A percentile compares a stretch with the other conserved stretches of the same genome.
phyloP scores from a whole-genome alignment of 1,140 invertebrate genomes.

The Drosophila sechellia region DNA sequence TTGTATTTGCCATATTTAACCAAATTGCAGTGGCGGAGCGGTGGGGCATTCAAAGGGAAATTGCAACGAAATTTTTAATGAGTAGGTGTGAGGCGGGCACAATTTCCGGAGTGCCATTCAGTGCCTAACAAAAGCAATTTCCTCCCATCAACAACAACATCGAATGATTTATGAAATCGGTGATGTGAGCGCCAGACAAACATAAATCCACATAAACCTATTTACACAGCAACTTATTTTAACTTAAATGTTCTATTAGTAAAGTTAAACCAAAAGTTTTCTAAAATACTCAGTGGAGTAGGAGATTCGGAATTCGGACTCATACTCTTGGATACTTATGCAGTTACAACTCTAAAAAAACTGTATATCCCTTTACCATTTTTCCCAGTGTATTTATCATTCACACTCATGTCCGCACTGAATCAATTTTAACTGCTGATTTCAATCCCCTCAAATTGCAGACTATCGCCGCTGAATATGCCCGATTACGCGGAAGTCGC shows the following conservation, averaged over 20 bases:
- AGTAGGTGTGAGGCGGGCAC: conserved; percentile 45
- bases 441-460: conserved; percentile 34
- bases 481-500: conserved; percentile 86
- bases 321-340: too few species aligned
- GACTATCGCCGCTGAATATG: conserved; percentile 84
- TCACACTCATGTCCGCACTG: too few species aligned
- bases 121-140: conserved; percentile 78
- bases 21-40: conserved; percentile 32
- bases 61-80: conserved; percentile 59
- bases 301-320: too few species aligned
- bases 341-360: too few species aligned
- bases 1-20: conserved; percentile 61
- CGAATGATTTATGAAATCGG: conserved; percentile 74
- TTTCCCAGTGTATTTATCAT: too few species aligned
- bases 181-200: conserved; percentile 49
- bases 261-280: too few species aligned
- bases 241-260: too few species aligned
- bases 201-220: conserved; percentile 25
- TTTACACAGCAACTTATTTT: not conserved
- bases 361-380: too few species aligned
- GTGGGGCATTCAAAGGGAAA: conserved; percentile 19
- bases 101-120: conserved; percentile 70
- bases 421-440: conserved; percentile 57
- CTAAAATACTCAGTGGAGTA: too few species aligned
- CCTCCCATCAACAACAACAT: conserved; percentile 57